phyloP scores from a whole-genome alignment of 2,888 invertebrate species.

The Gymnoscelis rufifasciata region DNA sequence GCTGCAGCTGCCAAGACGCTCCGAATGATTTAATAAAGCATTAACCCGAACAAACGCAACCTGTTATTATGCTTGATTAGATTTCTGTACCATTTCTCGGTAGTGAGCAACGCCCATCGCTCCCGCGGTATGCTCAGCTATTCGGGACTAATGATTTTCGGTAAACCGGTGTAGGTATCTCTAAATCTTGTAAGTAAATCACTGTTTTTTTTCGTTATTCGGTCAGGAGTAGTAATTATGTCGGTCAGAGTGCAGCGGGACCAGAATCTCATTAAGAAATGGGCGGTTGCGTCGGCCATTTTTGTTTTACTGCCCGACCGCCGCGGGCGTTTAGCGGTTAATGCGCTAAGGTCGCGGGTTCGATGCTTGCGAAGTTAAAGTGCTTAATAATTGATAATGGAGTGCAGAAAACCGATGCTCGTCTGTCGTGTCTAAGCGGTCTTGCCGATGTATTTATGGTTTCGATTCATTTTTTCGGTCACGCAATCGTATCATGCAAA shows the following conservation, averaged over 20 bases:
- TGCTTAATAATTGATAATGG: not conserved
- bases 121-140: constrained; percentile 74
- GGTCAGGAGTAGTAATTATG: constrained; percentile 75
- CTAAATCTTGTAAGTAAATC: constrained; percentile 75
- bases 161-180: constrained; percentile 75
- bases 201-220: constrained; percentile 67
- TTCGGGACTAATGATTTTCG: constrained; percentile 77
- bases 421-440: constrained; percentile 43
- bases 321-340: constrained; percentile 3
- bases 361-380: not conserved
- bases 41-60: constrained; percentile 73
- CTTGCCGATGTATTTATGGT: constrained; percentile 71
- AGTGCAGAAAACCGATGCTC: constrained; percentile 17
- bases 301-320: constrained; percentile 30
- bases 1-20: constrained; percentile 64
- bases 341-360: constrained; percentile 6
- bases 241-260: constrained; percentile 77
- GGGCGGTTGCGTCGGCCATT: constrained; percentile 65
- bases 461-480: constrained; percentile 73
- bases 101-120: constrained; percentile 77
- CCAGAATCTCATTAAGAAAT: constrained; percentile 76
- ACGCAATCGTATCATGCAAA: constrained; percentile 73
- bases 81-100: constrained; percentile 79
- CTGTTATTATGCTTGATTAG: constrained; percentile 79
- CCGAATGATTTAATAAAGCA: constrained; percentile 75